A percentile compares a stretch with the other conserved stretches of the same genome.
Conservation (phyloP, 2,888 invertebrate genomes). For the Arrhopalites spinosus region DNA sequence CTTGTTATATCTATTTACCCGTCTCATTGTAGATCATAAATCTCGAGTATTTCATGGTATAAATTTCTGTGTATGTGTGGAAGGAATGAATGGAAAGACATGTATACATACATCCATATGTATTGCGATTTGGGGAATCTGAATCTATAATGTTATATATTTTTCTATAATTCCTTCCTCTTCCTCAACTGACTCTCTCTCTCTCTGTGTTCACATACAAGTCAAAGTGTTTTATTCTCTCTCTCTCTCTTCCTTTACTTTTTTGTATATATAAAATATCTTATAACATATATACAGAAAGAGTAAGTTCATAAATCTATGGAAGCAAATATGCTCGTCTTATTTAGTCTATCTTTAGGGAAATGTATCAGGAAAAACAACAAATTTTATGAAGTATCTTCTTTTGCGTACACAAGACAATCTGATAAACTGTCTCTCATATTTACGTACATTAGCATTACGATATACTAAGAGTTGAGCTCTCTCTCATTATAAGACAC, state of each 20-base stretch:
- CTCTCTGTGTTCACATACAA: neutral
- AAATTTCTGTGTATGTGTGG: neutral
- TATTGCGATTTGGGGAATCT: too few species aligned
- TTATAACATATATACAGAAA: neutral
- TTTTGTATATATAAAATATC: neutral
- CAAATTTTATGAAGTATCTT: too few species aligned
- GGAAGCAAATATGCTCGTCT: conserved; percentile 9
- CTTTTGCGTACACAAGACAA: too few species aligned
- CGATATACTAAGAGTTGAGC: too few species aligned
- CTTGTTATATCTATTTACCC: neutral
- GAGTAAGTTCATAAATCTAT: conserved; percentile 7
- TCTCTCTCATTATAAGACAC: too few species aligned
- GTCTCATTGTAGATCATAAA: conserved; percentile 6
- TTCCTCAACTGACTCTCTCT: neutral
- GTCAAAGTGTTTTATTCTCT: neutral
- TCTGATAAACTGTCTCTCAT: too few species aligned
- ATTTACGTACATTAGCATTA: too few species aligned
- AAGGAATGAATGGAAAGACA: too few species aligned
- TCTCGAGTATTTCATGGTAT: neutral
- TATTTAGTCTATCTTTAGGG: conserved; percentile 4
- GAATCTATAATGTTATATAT: too few species aligned
- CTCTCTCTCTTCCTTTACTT: neutral
- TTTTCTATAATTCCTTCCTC: too few species aligned
- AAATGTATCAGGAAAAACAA: too few species aligned
- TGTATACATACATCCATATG: too few species aligned